Evolutionary conservation across 2,113 vertebrate species (phyloP).

Genomic region (Actinemys pallida): DNA sequence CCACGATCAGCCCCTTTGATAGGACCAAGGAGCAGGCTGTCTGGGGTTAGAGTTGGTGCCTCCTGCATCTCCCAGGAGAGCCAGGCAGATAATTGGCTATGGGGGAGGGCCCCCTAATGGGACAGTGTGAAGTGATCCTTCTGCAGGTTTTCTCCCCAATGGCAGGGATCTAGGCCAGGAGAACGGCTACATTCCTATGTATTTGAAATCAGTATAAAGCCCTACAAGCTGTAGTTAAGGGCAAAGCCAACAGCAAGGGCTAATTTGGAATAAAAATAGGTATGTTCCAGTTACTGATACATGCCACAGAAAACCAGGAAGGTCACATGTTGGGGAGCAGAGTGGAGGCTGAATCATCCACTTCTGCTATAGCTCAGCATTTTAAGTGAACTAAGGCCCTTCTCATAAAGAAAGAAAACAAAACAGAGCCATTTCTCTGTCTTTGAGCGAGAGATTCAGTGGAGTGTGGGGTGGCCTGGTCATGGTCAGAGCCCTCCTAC

Average conservation of each 20-base stretch:
- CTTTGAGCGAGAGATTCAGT: not conserved
- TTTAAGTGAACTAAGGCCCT: not conserved
- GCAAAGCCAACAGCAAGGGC: not conserved
- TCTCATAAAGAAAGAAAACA: not conserved
- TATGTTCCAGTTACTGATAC: not conserved
- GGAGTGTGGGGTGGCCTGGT: too few species aligned
- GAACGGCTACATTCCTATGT: not conserved
- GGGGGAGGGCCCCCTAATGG: too few species aligned
- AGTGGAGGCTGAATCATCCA: rapidly evolving
- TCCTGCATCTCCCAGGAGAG: rapidly evolving
- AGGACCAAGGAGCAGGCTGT: not conserved
- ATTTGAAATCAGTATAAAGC: not conserved
- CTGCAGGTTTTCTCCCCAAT: not conserved
- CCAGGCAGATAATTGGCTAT: not conserved
- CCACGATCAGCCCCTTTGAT: not conserved
- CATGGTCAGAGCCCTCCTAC: not conserved
- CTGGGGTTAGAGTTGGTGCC: not conserved
- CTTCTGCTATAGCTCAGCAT: rapidly evolving
- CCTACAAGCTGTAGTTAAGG: not conserved
- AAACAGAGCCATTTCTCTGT: not conserved
- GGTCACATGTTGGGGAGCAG: rapidly evolving
- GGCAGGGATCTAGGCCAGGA: not conserved
- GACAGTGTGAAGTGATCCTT: not conserved
- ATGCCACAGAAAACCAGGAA: rapidly evolving
- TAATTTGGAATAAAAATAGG: not conserved